Evolutionary conservation across 2,797 vertebrate species (phyloP).

Genomic region (Sternotherus odoratus): DNA sequence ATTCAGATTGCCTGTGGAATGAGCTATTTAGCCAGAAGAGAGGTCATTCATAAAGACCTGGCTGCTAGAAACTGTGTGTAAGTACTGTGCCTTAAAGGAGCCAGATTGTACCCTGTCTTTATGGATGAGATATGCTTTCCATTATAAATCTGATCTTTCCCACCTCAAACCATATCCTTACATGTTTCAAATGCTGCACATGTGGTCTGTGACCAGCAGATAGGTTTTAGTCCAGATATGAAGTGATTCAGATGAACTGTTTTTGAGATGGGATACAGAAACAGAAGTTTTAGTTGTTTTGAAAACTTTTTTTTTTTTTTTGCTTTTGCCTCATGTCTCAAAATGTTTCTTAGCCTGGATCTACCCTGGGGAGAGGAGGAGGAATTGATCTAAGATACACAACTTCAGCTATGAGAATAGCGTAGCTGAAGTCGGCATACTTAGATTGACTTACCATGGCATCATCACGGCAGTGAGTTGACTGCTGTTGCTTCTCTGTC

Average conservation of each 20-base stretch:
- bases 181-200: accelerated
- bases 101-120: accelerated
- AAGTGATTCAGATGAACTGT: neutral
- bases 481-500: too few relatives aligned
- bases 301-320: neutral
- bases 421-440: too few relatives aligned
- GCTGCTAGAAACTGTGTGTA: constrained; percentile 99
- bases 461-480: too few relatives aligned
- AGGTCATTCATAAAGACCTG: constrained; percentile 99
- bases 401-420: too few relatives aligned
- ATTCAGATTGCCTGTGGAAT: constrained; percentile 99
- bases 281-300: neutral
- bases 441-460: too few relatives aligned
- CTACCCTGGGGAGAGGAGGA: too few relatives aligned
- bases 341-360: too few relatives aligned
- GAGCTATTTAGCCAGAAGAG: constrained; percentile 96
- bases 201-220: neutral
- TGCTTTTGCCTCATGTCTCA: neutral
- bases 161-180: accelerated
- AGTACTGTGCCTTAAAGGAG: constrained; percentile 73
- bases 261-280: neutral
- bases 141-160: neutral
- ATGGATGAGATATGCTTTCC: neutral
- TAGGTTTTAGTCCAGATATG: neutral
- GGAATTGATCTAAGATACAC: too few relatives aligned